A percentile compares a stretch with the other conserved stretches of the same genome.
Evolutionary conservation across 2,888 invertebrate genomes (phyloP).

Genomic region (Agrotis segetum): DNA sequence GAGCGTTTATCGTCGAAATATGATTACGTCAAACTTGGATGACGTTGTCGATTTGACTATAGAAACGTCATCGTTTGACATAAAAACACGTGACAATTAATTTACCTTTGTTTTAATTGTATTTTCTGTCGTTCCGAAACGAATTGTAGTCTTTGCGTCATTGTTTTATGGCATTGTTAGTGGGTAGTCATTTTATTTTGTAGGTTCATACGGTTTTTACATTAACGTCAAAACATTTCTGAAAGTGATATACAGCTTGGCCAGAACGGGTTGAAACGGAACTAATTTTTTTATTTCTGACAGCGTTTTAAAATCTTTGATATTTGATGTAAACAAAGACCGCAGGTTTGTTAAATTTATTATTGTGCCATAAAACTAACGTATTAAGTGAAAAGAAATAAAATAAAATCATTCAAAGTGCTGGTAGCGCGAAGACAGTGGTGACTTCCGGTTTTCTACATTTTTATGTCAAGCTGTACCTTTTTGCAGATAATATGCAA

Average conservation of each 20-base stretch:
- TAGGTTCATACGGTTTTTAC: neutral
- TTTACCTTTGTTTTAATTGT: constrained; percentile 30
- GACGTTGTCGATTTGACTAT: constrained; percentile 34
- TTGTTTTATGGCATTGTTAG: neutral
- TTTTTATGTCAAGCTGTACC: too few species aligned
- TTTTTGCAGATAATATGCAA: neutral
- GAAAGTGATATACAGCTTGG: neutral
- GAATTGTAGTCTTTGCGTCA: constrained; percentile 14
- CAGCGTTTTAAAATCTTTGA: too few species aligned
- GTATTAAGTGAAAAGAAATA: too few species aligned
- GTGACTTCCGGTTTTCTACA: too few species aligned
- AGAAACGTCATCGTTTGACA: constrained; percentile 23
- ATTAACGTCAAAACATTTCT: neutral
- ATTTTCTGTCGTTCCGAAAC: neutral
- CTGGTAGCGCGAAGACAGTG: too few species aligned
- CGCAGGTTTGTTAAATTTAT: too few species aligned
- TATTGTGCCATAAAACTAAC: too few species aligned
- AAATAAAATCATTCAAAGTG: too few species aligned
- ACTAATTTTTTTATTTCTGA: too few species aligned
- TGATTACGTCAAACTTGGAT: constrained; percentile 21
- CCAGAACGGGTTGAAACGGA: too few species aligned
- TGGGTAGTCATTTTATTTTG: neutral
- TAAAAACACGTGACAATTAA: constrained; percentile 14
- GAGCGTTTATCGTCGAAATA: constrained; percentile 33
- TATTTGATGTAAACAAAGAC: too few species aligned